Evolutionary conservation across 2,113 vertebrate genomes (phyloP).

Genomic region (Bos javanicus): DNA sequence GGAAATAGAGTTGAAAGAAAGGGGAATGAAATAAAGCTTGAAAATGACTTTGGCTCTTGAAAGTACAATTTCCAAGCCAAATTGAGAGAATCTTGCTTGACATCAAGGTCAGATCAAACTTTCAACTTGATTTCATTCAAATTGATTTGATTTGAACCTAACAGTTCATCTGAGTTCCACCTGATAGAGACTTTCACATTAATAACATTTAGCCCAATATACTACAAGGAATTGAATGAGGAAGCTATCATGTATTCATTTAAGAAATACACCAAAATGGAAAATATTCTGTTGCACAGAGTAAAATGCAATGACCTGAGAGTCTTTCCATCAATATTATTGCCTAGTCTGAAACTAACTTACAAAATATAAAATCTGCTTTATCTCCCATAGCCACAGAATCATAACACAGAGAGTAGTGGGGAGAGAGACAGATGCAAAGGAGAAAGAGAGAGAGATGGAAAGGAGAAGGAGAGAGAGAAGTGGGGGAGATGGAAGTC

Average conservation of each 20-base stretch:
- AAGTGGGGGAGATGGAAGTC: neutral
- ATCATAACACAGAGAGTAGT: neutral
- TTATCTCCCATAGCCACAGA: neutral
- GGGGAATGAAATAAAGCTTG: neutral
- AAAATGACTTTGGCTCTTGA: conserved; percentile 60
- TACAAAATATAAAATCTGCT: neutral
- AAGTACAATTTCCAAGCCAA: conserved; percentile 48
- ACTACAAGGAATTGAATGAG: conserved; percentile 48
- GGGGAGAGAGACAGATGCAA: neutral
- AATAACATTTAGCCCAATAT: conserved; percentile 72
- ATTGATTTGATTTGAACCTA: conserved; percentile 78
- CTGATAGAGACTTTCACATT: conserved; percentile 76
- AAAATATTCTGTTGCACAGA: neutral
- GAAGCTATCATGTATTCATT: neutral
- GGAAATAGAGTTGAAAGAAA: conserved; percentile 45
- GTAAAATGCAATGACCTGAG: neutral
- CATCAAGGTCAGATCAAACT: conserved; percentile 72
- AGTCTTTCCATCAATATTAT: neutral
- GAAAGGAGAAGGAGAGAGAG: neutral
- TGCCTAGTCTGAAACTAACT: neutral
- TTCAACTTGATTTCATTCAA: conserved; percentile 71
- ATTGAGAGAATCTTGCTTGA: conserved; percentile 65
- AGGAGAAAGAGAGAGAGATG: neutral
- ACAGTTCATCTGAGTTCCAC: conserved; percentile 74
- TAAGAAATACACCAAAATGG: conserved; percentile 1